Evolutionary conservation across 2,113 vertebrate species (phyloP).

Genomic region (Artemisiospiza belli): DNA sequence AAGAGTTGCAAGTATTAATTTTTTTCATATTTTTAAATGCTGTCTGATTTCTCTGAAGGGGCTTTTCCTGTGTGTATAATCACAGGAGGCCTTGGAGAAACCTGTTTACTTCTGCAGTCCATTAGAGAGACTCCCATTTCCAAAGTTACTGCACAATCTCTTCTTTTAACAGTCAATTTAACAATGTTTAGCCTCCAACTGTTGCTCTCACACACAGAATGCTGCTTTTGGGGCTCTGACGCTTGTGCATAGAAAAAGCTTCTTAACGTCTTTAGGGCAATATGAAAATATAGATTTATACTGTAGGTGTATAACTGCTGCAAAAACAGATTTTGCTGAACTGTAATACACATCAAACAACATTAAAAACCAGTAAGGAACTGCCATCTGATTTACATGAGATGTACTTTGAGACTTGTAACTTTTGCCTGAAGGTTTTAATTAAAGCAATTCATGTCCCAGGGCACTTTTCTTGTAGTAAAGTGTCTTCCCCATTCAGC

Average conservation of each 20-base stretch:
- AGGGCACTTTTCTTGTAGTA: background rate
- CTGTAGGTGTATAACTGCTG: background rate
- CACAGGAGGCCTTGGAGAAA: background rate
- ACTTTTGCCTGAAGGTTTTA: conserved; percentile 40
- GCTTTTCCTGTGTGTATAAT: background rate
- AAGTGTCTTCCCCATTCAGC: background rate
- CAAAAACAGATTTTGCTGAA: conserved; percentile 8
- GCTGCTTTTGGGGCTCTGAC: background rate
- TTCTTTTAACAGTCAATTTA: conserved; percentile 8
- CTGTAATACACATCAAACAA: conserved; percentile 1
- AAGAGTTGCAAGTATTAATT: background rate
- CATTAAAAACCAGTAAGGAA: background rate
- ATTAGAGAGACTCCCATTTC: background rate
- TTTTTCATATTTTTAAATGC: background rate
- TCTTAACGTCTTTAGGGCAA: background rate
- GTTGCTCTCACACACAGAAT: background rate
- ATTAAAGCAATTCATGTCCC: conserved; percentile 44
- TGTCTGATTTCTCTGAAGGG: background rate
- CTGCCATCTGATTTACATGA: conserved; percentile 29
- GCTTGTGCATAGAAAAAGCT: background rate
- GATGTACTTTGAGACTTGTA: conserved; percentile 41
- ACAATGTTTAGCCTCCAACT: conserved; percentile 25
- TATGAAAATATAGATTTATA: background rate
- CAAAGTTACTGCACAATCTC: background rate
- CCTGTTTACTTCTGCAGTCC: background rate